Conservation (phyloP, 2,797 vertebrate species). For the Micropoecilia bifurca region DNA sequence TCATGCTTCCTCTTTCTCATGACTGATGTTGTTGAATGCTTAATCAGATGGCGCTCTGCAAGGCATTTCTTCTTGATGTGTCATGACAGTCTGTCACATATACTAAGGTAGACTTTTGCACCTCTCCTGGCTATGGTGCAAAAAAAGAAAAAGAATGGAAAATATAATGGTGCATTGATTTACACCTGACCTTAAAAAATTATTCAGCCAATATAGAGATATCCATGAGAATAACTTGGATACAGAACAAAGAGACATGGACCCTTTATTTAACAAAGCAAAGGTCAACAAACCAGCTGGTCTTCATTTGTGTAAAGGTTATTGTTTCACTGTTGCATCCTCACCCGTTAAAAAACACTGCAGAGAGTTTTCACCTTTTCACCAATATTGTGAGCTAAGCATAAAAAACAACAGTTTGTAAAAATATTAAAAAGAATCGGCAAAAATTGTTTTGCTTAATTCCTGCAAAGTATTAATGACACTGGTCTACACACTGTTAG, state of each 20-base stretch:
- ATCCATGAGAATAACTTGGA: conserved; percentile 67
- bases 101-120: conserved; percentile 29
- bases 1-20: conserved; percentile 45
- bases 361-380: neutral
- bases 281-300: conserved; percentile 69
- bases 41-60: conserved; percentile 45
- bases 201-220: conserved; percentile 71
- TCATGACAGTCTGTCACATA: conserved; percentile 55
- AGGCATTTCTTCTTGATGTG: conserved; percentile 59
- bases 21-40: conserved; percentile 41
- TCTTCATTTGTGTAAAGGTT: conserved; percentile 37
- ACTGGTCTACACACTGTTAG: neutral
- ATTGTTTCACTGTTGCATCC: conserved; percentile 16
- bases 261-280: conserved; percentile 66
- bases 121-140: conserved; percentile 36
- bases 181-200: conserved; percentile 68
- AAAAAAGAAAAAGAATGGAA: conserved; percentile 55
- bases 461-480: neutral
- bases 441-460: neutral
- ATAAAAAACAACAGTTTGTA: neutral
- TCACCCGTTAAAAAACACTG: conserved; percentile 16
- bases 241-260: conserved; percentile 61
- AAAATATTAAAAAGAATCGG: neutral
- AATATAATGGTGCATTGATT: conserved; percentile 62
- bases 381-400: neutral